Evolutionary conservation across 2,113 vertebrate species (phyloP).

Genomic region (Pluvianellus socialis): DNA sequence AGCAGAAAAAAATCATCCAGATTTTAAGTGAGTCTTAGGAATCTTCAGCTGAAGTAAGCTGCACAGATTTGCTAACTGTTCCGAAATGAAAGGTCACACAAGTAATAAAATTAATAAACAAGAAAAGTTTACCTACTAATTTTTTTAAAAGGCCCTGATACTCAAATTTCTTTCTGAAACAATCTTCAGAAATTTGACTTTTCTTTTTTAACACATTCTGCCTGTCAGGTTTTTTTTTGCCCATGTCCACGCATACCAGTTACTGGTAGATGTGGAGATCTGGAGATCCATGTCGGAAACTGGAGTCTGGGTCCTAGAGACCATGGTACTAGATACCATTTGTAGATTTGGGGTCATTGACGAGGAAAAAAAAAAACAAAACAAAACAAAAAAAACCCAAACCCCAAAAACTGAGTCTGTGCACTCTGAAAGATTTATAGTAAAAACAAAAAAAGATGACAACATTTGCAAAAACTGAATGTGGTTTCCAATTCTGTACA

Average conservation of each 20-base stretch:
- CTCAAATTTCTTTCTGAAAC: neutral
- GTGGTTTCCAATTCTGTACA: neutral
- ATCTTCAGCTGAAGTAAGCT: neutral
- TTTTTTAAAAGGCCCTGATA: neutral
- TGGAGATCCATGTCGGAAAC: neutral
- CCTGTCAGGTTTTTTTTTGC: neutral
- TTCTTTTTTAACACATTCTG: neutral
- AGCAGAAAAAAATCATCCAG: neutral
- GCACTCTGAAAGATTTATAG: neutral
- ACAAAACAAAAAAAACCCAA: too few species aligned
- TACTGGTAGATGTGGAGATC: neutral
- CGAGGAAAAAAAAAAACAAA: too few species aligned
- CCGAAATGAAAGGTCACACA: slow-evolving; percentile 22
- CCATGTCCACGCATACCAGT: neutral
- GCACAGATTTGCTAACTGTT: slow-evolving; percentile 14
- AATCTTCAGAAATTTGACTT: neutral
- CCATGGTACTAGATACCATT: too few species aligned
- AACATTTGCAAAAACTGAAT: neutral
- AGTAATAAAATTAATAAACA: slow-evolving; percentile 25
- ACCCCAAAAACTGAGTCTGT: neutral
- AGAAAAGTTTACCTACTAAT: neutral
- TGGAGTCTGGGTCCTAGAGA: neutral
- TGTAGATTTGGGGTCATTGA: neutral
- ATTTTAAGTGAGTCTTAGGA: neutral
- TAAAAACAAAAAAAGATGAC: neutral